Evolutionary conservation across 2,888 invertebrate genomes (phyloP), one percentile per base, ranked within the genome.

Genomic region (Rhodophaea formosa): DNA sequence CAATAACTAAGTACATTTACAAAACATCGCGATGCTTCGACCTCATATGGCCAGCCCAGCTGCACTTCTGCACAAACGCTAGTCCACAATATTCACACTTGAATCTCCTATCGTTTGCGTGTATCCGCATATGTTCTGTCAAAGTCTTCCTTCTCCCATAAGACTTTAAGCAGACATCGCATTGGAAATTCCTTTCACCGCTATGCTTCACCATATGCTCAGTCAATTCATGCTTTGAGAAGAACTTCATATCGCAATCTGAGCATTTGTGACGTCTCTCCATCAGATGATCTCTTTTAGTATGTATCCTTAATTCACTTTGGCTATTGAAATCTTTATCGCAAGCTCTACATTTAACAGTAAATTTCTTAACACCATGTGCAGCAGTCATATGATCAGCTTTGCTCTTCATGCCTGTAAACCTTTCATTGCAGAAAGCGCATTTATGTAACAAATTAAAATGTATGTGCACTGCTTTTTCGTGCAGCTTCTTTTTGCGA

Each of bases 221-320:
- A 43, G 69, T 70, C n/a, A 83, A 56, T 30, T 75, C 76, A 8
- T 69, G 66, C 1, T 74, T 75, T 0, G 74, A 71, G 14, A 75
- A 82, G 51, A 86, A 88, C 10, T 68, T 73, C 63, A 78, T 79
- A 1, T 80, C 76, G 53, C 88, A 88, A 1, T 70, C 59, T 0
- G 71, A 59, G 53, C 88, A 88, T 53, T 75, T 77, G n/a, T 80
- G 79, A 0, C 67, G 60, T 12, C 77, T 69, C 51, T 84, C 84
- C 77, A 83, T 71, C 23, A 85, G 64, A 39, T 87, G 87, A 7
- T 80, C 74, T n/a, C 80, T 65, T 58, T 80, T 81, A 2, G 77
- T 77, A 52, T 88, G 87, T 0, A 74, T 66, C 1, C 72, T 76
- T 14, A 83, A 64, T 1, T 77, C 70, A 1, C 74, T 71, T 55